Conservation (phyloP, 92 coral and sea anemone genomes). For the Scolanthus callimorphus region DNA sequence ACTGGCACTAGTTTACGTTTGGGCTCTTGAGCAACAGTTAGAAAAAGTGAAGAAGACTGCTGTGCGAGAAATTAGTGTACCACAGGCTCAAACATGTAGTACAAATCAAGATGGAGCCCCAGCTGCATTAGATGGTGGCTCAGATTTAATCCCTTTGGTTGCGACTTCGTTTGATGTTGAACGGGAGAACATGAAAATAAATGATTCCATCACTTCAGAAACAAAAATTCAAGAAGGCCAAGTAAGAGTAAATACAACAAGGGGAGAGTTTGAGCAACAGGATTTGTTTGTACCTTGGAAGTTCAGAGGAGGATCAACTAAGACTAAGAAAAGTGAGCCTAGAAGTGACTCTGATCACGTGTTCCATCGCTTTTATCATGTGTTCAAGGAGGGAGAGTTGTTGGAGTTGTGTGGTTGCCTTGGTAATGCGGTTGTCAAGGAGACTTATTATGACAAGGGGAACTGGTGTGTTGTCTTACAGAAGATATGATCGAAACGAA, state of each 20-base stretch:
- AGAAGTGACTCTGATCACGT: conserved; percentile 44
- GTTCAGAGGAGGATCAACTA: conserved; percentile 40
- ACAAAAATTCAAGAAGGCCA: background rate
- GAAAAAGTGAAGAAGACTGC: conserved; percentile 40
- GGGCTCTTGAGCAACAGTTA: conserved; percentile 92
- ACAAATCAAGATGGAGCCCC: background rate
- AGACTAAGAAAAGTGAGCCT: no score
- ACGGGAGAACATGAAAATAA: background rate
- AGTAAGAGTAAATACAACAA: conserved; percentile 55
- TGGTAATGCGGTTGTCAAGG: conserved; percentile 45
- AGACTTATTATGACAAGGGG: conserved; percentile 85
- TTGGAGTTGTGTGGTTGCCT: conserved; percentile 63
- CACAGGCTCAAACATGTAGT: background rate
- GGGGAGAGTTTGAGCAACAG: conserved; percentile 88
- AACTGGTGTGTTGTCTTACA: conserved; percentile 91
- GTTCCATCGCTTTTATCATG: conserved; percentile 95
- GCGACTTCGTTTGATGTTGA: background rate
- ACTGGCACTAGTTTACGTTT: conserved; percentile 85
- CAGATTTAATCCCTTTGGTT: background rate
- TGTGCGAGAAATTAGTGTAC: conserved; percentile 56
- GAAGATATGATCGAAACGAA: no score
- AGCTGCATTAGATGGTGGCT: background rate
- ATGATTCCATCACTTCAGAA: background rate
- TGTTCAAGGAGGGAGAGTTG: conserved; percentile 87
- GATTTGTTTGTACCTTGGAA: conserved; percentile 92